Conservation (phyloP, 2,113 vertebrate species). For the Vidua chalybeata region DNA sequence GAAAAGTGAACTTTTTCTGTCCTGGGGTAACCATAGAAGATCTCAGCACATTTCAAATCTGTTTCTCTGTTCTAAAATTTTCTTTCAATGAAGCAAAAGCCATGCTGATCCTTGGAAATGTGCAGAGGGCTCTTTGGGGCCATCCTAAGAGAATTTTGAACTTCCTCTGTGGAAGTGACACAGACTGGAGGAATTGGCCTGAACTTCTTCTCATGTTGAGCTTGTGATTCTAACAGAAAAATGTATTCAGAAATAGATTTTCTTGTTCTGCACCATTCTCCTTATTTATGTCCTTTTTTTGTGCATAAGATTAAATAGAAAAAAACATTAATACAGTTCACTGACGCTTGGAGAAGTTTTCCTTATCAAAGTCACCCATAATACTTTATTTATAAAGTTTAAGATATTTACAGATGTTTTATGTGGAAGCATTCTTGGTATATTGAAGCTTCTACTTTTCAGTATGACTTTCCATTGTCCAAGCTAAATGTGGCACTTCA, state of each 20-base stretch:
- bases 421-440: neutral
- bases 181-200: neutral
- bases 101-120: neutral
- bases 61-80: neutral
- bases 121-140: neutral
- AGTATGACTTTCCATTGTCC: neutral
- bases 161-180: neutral
- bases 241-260: neutral
- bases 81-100: neutral
- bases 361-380: neutral
- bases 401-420: neutral
- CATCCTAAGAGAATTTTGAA: neutral
- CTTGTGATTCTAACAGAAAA: neutral
- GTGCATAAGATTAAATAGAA: neutral
- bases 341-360: neutral
- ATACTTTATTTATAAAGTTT: neutral
- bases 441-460: neutral
- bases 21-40: neutral
- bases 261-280: neutral
- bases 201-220: neutral
- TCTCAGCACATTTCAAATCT: neutral
- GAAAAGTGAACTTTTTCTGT: neutral
- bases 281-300: neutral
- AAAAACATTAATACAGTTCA: neutral
- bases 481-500: neutral